Conservation (phyloP, 2,113 vertebrate species). For the Columba janthina region DNA sequence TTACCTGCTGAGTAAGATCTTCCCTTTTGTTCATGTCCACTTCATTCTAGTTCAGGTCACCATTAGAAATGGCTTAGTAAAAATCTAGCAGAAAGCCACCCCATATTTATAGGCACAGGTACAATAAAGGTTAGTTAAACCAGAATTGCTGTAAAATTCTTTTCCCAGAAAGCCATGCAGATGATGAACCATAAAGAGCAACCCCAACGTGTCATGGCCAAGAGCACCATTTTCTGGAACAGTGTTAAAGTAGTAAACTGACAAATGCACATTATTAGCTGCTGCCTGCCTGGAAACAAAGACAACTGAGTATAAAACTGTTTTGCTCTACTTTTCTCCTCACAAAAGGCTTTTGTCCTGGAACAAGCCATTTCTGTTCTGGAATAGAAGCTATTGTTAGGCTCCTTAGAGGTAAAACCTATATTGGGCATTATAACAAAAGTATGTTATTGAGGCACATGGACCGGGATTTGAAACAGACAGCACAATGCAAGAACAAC, state of each 20-base stretch:
- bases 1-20: slow-evolving; percentile 71
- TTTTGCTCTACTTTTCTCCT: slow-evolving; percentile 57
- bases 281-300: slow-evolving; percentile 67
- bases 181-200: slow-evolving; percentile 44
- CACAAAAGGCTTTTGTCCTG: slow-evolving; percentile 57
- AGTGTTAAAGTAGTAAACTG: slow-evolving; percentile 27
- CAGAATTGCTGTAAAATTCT: slow-evolving; percentile 57
- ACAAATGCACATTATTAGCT: slow-evolving; percentile 63
- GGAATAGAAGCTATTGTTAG: slow-evolving; percentile 66
- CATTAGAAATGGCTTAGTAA: slow-evolving; percentile 12
- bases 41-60: slow-evolving; percentile 63
- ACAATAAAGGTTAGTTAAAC: slow-evolving; percentile 54
- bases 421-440: background rate
- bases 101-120: slow-evolving; percentile 74
- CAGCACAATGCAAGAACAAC: background rate
- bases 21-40: slow-evolving; percentile 68
- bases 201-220: slow-evolving; percentile 5
- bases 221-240: slow-evolving; percentile 58
- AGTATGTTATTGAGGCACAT: slow-evolving; percentile 1
- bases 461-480: slow-evolving; percentile 16
- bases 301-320: slow-evolving; percentile 55
- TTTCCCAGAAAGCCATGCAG: slow-evolving; percentile 60
- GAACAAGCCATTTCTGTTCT: slow-evolving; percentile 61
- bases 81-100: background rate
- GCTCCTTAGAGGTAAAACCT: slow-evolving; percentile 57